These are phyloP conservation scores for Pachycephala philippinensis DNA, from an alignment of 2,113 vertebrate species.

Conservation along the genomic window DNA sequence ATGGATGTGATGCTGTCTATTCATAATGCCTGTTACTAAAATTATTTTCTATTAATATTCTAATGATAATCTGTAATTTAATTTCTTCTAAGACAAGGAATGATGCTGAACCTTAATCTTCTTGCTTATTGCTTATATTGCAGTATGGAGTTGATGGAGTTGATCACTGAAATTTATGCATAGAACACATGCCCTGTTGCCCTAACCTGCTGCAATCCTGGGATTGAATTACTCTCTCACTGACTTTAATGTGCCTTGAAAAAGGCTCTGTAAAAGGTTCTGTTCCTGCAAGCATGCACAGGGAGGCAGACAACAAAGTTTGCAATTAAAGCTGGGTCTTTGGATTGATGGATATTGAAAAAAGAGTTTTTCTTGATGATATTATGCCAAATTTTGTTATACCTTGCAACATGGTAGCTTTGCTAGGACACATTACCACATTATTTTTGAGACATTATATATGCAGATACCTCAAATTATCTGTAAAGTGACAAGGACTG, in stretches of 20 bases:
- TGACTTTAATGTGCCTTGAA: not conserved
- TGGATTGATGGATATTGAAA: not conserved
- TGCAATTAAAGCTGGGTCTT: not conserved
- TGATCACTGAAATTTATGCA: not conserved
- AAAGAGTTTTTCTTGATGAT: not conserved
- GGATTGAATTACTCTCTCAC: not conserved
- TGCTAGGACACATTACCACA: not conserved
- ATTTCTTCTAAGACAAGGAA: not conserved
- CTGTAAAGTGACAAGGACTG: not conserved
- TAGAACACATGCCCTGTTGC: not conserved
- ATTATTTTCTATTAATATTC: not conserved
- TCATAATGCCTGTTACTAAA: not conserved
- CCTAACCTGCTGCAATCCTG: not conserved
- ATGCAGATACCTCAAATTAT: not conserved
- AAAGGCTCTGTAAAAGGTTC: not conserved
- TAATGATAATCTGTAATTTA: not conserved
- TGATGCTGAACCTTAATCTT: not conserved
- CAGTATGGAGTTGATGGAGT: not conserved
- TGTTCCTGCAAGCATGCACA: not conserved
- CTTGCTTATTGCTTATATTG: slow-evolving; percentile 4
- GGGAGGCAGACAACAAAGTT: not conserved
- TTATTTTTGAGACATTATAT: not conserved
- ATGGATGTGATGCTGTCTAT: not conserved
- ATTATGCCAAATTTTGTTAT: not conserved
- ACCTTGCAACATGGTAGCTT: not conserved